Percentiles rank a stretch among this genome's conserved stretches.
Evolutionary conservation across 2,113 vertebrate genomes (phyloP).

Genomic region (Ochotona princeps): DNA sequence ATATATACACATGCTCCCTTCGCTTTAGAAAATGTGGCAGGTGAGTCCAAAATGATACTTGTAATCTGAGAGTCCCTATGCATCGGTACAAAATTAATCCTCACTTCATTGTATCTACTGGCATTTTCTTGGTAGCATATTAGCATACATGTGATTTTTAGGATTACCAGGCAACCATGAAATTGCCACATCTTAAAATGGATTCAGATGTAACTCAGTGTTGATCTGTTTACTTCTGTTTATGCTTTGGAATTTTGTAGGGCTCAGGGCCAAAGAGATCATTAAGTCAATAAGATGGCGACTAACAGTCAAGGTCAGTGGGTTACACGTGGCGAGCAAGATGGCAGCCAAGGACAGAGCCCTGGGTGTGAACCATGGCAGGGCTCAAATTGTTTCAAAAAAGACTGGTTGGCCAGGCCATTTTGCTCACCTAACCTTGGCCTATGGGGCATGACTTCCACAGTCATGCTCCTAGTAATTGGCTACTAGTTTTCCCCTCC

Average conservation of each 20-base stretch:
- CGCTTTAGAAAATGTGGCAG: neutral
- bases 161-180: conserved; percentile 26
- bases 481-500: no score
- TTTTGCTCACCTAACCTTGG: no score
- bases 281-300: no score
- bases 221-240: neutral
- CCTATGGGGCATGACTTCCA: no score
- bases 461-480: no score
- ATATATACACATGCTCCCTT: neutral
- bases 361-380: no score
- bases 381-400: no score
- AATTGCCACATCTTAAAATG: conserved; percentile 1
- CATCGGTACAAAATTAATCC: neutral
- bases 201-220: neutral
- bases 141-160: conserved; percentile 30
- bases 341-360: no score
- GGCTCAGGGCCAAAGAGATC: no score
- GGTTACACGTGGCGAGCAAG: no score
- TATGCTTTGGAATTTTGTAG: neutral
- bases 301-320: no score
- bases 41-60: neutral
- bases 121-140: neutral
- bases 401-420: no score
- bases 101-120: conserved; percentile 29
- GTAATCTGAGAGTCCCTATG: neutral